Percentiles rank a stretch among this genome's conserved stretches.
phyloP scores from a whole-genome alignment of 2,113 vertebrate genomes.

The Dolichallabes microphthalmus region DNA sequence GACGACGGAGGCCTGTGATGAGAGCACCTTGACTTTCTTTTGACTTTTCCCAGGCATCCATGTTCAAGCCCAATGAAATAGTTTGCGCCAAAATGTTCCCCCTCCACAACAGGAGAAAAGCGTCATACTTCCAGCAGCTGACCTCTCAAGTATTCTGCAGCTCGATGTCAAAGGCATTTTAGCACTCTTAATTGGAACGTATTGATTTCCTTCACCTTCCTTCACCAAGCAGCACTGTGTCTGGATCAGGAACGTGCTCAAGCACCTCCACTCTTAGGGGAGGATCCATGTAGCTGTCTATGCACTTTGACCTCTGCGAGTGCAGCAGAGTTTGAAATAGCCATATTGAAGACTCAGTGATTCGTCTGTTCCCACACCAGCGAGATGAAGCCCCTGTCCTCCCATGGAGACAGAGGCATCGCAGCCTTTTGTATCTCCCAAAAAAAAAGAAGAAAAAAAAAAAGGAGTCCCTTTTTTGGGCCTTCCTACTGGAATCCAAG shows the following conservation, averaged over 20 bases:
- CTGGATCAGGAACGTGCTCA: constrained; percentile 55
- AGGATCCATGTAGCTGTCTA: constrained; percentile 69
- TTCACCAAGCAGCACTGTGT: constrained; percentile 64
- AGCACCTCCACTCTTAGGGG: constrained; percentile 64
- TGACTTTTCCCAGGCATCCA: constrained; percentile 33
- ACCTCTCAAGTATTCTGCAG: constrained; percentile 51
- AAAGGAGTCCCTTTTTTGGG: constrained; percentile 4
- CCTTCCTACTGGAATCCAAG: constrained; percentile 30
- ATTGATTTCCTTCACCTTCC: constrained; percentile 59
- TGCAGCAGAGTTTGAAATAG: constrained; percentile 74
- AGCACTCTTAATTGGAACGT: constrained; percentile 61
- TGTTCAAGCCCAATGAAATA: constrained; percentile 15
- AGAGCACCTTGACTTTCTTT: constrained; percentile 39
- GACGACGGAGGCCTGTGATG: constrained; percentile 39
- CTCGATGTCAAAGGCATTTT: constrained; percentile 42
- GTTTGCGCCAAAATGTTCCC: constrained; percentile 24
- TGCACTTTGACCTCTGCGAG: constrained; percentile 80
- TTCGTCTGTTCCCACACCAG: constrained; percentile 71
- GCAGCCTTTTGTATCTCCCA: constrained; percentile 53
- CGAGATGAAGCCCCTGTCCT: constrained; percentile 61
- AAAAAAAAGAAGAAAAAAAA: constrained; percentile 1
- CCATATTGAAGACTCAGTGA: constrained; percentile 74
- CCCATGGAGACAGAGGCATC: constrained; percentile 50
- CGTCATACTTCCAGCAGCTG: constrained; percentile 49
- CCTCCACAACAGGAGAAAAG: constrained; percentile 9